Percentiles rank a stretch among this genome's conserved stretches.
These are phyloP conservation scores for Acanthochromis polyacanthus DNA, from an alignment of 2,113 vertebrate genomes.

Conservation along the genomic window DNA sequence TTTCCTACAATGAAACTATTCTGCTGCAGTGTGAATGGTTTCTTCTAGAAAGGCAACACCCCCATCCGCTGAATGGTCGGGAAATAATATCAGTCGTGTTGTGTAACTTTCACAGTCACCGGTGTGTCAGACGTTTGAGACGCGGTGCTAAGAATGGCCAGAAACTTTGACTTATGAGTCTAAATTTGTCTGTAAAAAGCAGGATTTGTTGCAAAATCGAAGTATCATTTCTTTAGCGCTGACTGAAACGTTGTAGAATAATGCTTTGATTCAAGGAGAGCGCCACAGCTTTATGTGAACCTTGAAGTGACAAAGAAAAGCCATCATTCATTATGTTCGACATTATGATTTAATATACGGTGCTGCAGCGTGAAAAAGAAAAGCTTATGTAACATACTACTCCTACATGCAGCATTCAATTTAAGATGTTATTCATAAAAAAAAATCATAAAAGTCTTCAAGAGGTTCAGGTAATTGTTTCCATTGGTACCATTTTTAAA, in stretches of 20 bases:
- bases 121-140: not conserved
- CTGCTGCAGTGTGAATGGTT: not conserved
- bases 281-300: not conserved
- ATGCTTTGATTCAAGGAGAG: not conserved
- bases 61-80: constrained; percentile 11
- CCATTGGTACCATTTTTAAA: no score
- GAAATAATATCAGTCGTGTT: constrained; percentile 19
- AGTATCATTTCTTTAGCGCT: no score
- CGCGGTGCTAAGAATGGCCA: not conserved
- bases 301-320: not conserved
- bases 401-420: not conserved
- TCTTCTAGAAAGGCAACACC: constrained; percentile 11
- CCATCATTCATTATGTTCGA: not conserved
- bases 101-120: constrained; percentile 6
- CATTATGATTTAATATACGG: not conserved
- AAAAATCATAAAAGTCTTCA: no score
- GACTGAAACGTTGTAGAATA: not conserved
- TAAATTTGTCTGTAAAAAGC: not conserved
- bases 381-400: not conserved
- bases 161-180: not conserved
- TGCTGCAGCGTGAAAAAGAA: not conserved
- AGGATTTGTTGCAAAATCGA: no score
- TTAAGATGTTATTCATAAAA: not conserved
- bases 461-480: no score
- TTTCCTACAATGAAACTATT: constrained; percentile 41